Evolutionary conservation across 1,140 invertebrate species (phyloP), one percentile per base, ranked within the genome.

Genomic region (Dendroctonus ponderosae): DNA sequence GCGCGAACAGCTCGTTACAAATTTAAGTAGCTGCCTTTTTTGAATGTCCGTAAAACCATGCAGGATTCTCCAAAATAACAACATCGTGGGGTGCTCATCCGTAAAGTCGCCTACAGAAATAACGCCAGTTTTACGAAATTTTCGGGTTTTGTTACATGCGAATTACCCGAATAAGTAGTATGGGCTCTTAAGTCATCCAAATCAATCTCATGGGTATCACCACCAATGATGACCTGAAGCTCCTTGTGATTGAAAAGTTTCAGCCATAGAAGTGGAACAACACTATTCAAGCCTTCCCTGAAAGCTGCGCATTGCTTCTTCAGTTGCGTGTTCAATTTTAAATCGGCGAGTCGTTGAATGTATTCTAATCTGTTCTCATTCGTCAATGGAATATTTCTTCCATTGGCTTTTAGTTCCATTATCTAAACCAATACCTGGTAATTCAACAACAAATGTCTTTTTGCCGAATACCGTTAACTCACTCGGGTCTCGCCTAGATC

Each of bases 231-330:
- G 49, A 96, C 89, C 79, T 98, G 94, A 50, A 98, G 81, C 81
- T 99, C 97, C 70, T 92, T 89, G 71, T 93, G 92, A 74, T 93
- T 95, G 80, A 98, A 99, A 87, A 98, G 91, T 63, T 92, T 87
- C 39, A 98, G 79, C 93, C 95, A 97, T 66, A 96, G 90, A 9
- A 95, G 79, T 7, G 91, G 89, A 42, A 99, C 85, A 0, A 98
- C 93, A 75, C 93, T 91, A 15, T 91, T 89, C 44, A 99, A 83
- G 0, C 97, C 87, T 79, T 90, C 86, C 70, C 91, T 89, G 75
- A 95, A 94, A 26, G 93, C 91, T 60, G 83, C 84, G 73, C 92
- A 96, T 70, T 98, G 95, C 2, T 86, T 82, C 51, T 90, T 83
- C 65, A 97, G 95, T 82, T 97, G 94, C 74, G 88, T 89, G 67